A percentile compares a stretch with the other conserved stretches of the same genome.
phyloP scores from a whole-genome alignment of 2,113 vertebrate species.

The Stegastes partitus region DNA sequence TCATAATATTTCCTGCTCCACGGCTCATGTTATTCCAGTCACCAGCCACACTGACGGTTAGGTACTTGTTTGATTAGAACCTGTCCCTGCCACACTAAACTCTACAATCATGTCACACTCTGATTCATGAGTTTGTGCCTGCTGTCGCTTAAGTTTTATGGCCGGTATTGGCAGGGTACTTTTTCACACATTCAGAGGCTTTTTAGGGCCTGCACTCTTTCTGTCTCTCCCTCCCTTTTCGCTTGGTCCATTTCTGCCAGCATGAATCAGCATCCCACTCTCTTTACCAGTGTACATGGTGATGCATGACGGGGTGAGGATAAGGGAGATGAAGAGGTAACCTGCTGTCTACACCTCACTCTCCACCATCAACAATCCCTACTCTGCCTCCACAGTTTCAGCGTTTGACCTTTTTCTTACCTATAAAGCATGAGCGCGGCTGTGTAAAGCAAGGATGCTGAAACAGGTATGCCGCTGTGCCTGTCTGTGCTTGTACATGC shows the following conservation, averaged over 20 bases:
- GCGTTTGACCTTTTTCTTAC: slow-evolving; percentile 54
- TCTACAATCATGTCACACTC: slow-evolving; percentile 58
- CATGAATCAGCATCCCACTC: slow-evolving; percentile 73
- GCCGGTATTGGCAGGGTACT: slow-evolving; percentile 68
- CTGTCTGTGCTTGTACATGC: slow-evolving; percentile 12
- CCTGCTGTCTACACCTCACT: slow-evolving; percentile 48
- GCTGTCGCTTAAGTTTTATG: slow-evolving; percentile 74
- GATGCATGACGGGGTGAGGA: slow-evolving; percentile 59
- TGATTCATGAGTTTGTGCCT: slow-evolving; percentile 79
- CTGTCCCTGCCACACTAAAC: slow-evolving; percentile 52
- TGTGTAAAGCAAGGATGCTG: slow-evolving; percentile 18
- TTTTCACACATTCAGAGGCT: slow-evolving; percentile 72
- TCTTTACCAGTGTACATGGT: slow-evolving; percentile 39
- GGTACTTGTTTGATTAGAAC: slow-evolving; percentile 63
- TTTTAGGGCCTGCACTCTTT: slow-evolving; percentile 53
- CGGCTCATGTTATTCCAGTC: slow-evolving; percentile 38
- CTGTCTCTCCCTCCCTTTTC: slow-evolving; percentile 43
- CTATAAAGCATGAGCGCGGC: slow-evolving; percentile 18
- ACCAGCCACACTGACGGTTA: slow-evolving; percentile 38
- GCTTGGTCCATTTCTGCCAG: slow-evolving; percentile 62
- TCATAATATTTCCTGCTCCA: slow-evolving; percentile 6
- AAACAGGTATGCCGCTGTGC: slow-evolving; percentile 22
- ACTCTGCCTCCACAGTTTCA: slow-evolving; percentile 28
- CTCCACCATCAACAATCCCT: slow-evolving; percentile 34
- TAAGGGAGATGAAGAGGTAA: slow-evolving; percentile 59